A percentile compares a stretch with the other conserved stretches of the same genome.
phyloP scores from a whole-genome alignment of 2,797 vertebrate species.

The Eremophila alpestris region DNA sequence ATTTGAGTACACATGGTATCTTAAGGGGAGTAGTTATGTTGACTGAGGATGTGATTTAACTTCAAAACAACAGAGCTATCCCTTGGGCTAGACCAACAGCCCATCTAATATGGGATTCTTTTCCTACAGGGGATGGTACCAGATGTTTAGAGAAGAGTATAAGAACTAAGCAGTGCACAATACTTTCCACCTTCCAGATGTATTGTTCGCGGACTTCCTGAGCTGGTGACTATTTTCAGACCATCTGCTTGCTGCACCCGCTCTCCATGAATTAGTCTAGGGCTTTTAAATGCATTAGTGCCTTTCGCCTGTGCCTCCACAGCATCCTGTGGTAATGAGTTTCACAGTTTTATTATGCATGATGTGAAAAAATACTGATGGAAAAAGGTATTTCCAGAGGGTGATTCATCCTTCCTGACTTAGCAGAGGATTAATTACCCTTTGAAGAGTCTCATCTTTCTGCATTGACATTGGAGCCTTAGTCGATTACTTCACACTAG shows the following conservation, averaged over 20 bases:
- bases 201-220: slow-evolving; percentile 39
- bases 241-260: slow-evolving; percentile 41
- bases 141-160: slow-evolving; percentile 2
- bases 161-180: not conserved
- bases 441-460: slow-evolving; percentile 53
- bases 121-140: not conserved
- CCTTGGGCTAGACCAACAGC: not conserved
- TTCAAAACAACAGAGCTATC: not conserved
- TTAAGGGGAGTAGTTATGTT: not conserved
- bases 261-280: slow-evolving; percentile 31
- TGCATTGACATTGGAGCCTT: slow-evolving; percentile 12
- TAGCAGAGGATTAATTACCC: slow-evolving; percentile 59
- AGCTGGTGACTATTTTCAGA: slow-evolving; percentile 51
- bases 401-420: slow-evolving; percentile 66
- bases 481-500: not conserved
- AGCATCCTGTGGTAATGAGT: slow-evolving; percentile 65
- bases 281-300: slow-evolving; percentile 65
- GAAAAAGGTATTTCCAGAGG: slow-evolving; percentile 67
- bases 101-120: not conserved
- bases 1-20: not conserved
- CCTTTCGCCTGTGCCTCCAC: slow-evolving; percentile 3
- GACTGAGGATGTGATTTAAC: not conserved
- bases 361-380: slow-evolving; percentile 53
- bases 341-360: slow-evolving; percentile 66
- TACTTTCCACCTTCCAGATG: slow-evolving; percentile 14